These are phyloP conservation scores for Notamacropus eugenii DNA, from an alignment of 2,797 vertebrate genomes.

Conservation along the genomic window DNA sequence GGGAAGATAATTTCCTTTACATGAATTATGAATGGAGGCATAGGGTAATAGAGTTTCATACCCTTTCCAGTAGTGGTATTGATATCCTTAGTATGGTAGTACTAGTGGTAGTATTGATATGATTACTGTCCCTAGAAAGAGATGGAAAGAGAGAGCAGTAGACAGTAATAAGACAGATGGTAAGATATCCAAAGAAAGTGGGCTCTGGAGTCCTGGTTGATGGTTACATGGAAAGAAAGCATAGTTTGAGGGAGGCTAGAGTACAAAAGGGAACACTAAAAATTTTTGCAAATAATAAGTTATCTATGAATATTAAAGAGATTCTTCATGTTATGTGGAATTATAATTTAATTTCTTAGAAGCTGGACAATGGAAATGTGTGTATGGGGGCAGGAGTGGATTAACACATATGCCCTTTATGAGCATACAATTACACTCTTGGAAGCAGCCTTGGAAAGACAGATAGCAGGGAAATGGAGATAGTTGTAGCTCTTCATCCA, in stretches of 20 bases:
- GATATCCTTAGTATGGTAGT: neutral
- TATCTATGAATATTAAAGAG: constrained; percentile 76
- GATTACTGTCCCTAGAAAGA: neutral
- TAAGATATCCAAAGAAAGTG: neutral
- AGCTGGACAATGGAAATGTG: neutral
- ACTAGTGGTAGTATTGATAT: neutral
- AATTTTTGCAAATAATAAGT: constrained; percentile 74
- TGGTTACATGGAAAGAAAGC: neutral
- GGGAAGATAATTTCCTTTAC: neutral
- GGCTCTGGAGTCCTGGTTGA: neutral
- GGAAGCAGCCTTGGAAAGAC: neutral
- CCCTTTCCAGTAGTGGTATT: neutral
- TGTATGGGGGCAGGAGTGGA: neutral
- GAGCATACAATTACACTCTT: neutral
- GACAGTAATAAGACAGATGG: neutral
- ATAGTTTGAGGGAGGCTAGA: neutral
- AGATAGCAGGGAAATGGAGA: neutral
- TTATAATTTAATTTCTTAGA: constrained; percentile 77
- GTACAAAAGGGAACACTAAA: constrained; percentile 10
- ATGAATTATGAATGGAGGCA: neutral
- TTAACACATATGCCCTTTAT: neutral
- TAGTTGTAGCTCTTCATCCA: neutral
- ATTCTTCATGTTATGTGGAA: constrained; percentile 76
- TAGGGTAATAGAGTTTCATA: neutral
- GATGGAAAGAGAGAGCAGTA: neutral